These are phyloP conservation scores for Liasis olivaceus DNA, from an alignment of 2,797 vertebrate species.

Conservation along the genomic window DNA sequence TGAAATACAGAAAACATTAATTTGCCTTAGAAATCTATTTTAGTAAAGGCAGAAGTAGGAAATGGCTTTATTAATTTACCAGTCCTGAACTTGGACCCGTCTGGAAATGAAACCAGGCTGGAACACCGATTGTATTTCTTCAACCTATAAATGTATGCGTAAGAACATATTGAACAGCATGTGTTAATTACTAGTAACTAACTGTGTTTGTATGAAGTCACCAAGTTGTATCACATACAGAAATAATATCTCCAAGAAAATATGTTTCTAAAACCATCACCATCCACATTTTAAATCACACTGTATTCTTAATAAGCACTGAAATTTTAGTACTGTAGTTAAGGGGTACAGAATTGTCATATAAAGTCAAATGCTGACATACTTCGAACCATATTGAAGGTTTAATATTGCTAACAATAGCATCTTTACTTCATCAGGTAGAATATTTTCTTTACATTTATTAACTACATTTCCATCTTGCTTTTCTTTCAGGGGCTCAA, in stretches of 20 bases:
- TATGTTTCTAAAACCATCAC: not conserved
- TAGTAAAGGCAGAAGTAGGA: not conserved
- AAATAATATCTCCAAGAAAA: not conserved
- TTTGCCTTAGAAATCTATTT: not conserved
- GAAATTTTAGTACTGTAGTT: not conserved
- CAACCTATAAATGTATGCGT: not conserved
- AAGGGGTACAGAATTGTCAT: not conserved
- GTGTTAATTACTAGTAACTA: not conserved
- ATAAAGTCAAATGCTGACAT: not conserved
- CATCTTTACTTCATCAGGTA: not conserved
- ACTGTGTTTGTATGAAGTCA: not conserved
- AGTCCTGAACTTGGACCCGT: not conserved
- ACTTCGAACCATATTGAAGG: not conserved
- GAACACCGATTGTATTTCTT: slow-evolving; percentile 19
- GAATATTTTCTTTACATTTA: not conserved
- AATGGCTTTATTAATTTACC: not conserved
- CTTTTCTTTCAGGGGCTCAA: not conserved
- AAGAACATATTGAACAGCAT: not conserved
- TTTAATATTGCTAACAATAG: not conserved
- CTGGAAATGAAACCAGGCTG: slow-evolving; percentile 5
- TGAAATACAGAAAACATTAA: not conserved
- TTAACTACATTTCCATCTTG: not conserved
- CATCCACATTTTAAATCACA: not conserved
- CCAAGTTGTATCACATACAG: not conserved
- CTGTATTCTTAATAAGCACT: not conserved